These are phyloP conservation scores for Phocoena sinus DNA, from an alignment of 2,113 vertebrate species.

Conservation along the genomic window DNA sequence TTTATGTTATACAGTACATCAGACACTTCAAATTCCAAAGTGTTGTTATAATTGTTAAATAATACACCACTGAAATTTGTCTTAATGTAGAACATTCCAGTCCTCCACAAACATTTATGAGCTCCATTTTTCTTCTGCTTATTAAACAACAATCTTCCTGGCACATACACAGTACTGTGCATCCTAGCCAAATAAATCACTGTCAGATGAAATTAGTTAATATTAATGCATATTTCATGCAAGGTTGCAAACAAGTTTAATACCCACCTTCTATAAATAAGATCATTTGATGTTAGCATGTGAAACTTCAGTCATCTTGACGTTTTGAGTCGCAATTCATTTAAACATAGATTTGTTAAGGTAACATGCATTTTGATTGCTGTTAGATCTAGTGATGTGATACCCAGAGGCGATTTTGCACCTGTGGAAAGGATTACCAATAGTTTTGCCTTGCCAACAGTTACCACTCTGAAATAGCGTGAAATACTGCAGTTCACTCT, in stretches of 20 bases:
- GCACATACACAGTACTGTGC: slow-evolving; percentile 48
- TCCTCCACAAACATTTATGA: slow-evolving; percentile 78
- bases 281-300: slow-evolving; percentile 30
- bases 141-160: slow-evolving; percentile 73
- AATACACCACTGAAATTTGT: slow-evolving; percentile 60
- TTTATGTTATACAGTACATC: slow-evolving; percentile 30
- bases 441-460: slow-evolving; percentile 76
- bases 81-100: slow-evolving; percentile 75
- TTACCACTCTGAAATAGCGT: slow-evolving; percentile 72
- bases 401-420: slow-evolving; percentile 77
- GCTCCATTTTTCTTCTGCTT: slow-evolving; percentile 63
- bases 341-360: slow-evolving; percentile 45
- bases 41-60: slow-evolving; percentile 68
- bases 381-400: slow-evolving; percentile 65
- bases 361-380: slow-evolving; percentile 47
- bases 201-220: slow-evolving; percentile 63
- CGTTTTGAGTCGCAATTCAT: background rate
- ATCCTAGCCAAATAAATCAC: slow-evolving; percentile 66
- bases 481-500: slow-evolving; percentile 65
- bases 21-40: slow-evolving; percentile 75
- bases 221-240: slow-evolving; percentile 21
- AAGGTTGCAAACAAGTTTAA: slow-evolving; percentile 7
- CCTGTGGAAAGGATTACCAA: slow-evolving; percentile 80
- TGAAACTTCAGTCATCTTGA: slow-evolving; percentile 34
- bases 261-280: slow-evolving; percentile 38